phyloP scores from a whole-genome alignment of 2,797 vertebrate genomes.

The Orientallactaga sibirica region DNA sequence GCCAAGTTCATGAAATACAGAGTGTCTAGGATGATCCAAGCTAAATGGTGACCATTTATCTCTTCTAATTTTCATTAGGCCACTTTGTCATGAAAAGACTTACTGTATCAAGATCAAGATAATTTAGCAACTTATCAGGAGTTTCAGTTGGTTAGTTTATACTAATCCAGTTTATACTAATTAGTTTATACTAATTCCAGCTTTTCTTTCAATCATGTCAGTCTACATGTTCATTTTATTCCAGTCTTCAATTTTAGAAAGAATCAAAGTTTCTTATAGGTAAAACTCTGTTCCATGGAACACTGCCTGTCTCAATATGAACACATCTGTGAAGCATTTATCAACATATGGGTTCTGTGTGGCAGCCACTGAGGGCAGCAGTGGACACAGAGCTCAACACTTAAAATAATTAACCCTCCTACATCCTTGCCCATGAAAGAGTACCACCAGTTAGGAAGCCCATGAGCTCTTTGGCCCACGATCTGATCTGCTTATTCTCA shows the following conservation, averaged over 20 bases:
- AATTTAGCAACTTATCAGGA: not conserved
- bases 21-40: not conserved
- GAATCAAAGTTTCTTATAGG: not conserved
- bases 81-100: conserved; percentile 28
- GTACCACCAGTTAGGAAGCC: not conserved
- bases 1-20: not conserved
- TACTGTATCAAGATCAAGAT: not conserved
- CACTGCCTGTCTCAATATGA: not conserved
- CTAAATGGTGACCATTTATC: not conserved
- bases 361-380: too few relatives aligned
- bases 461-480: not conserved
- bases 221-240: not conserved
- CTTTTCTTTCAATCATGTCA: not conserved
- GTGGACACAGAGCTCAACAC: not conserved
- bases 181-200: not conserved
- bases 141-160: not conserved
- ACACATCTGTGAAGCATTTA: not conserved
- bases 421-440: not conserved
- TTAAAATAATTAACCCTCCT: not conserved
- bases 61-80: not conserved
- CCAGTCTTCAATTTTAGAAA: conserved; percentile 12
- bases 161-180: too few relatives aligned
- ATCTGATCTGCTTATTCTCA: not conserved
- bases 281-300: not conserved
- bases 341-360: not conserved